Evolutionary conservation across 92 coral and sea anemone genomes (phyloP).

Genomic region (Umimayanthus kanabou): DNA sequence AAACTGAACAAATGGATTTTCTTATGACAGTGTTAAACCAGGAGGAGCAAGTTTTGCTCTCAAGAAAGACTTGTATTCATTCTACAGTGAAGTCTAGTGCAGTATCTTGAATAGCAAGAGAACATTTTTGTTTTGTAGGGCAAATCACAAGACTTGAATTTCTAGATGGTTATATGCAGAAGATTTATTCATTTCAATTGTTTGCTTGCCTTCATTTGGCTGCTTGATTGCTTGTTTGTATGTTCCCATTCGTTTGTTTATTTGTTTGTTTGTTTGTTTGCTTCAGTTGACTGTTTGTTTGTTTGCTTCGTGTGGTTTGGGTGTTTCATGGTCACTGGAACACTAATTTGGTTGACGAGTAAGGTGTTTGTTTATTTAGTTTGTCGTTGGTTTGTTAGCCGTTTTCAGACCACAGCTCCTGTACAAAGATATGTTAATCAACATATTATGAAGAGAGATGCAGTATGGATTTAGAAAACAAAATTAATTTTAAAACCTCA

Average conservation of each 20-base stretch:
- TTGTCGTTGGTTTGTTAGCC: not conserved
- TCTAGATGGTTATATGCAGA: not conserved
- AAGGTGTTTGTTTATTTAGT: not conserved
- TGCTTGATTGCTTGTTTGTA: not conserved
- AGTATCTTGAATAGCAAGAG: not conserved
- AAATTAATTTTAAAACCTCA: not conserved
- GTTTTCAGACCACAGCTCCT: not conserved
- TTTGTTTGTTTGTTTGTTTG: not conserved
- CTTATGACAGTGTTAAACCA: too few species aligned
- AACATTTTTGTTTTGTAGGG: not conserved
- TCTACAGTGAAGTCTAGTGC: not conserved
- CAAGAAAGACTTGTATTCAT: not conserved
- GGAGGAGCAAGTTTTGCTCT: not conserved
- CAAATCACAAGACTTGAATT: not conserved
- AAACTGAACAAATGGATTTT: not conserved
- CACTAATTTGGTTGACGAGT: too few species aligned
- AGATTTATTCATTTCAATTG: not conserved
- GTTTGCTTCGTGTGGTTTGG: too few species aligned
- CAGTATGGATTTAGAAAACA: too few species aligned
- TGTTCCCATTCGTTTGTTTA: not conserved
- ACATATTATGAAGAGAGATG: too few species aligned
- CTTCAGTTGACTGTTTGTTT: too few species aligned
- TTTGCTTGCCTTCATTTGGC: too few species aligned
- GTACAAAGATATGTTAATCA: too few species aligned
- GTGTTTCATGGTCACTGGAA: too few species aligned